Evolutionary conservation across 2,113 vertebrate genomes (phyloP).

Genomic region (Serinus canaria): DNA sequence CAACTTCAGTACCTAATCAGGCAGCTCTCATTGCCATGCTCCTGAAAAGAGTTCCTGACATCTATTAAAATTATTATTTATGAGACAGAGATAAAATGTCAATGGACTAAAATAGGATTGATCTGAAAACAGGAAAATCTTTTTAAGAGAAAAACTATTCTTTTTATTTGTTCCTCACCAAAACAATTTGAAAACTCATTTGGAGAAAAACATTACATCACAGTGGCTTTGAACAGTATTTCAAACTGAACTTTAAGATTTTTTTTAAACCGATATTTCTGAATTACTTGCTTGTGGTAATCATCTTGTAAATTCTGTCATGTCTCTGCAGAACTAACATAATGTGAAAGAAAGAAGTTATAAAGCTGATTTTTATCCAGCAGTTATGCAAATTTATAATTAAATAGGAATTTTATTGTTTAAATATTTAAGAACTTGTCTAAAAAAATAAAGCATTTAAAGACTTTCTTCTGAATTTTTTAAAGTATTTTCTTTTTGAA

Average conservation of each 20-base stretch:
- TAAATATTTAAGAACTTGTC: conserved; percentile 61
- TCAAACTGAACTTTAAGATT: not conserved
- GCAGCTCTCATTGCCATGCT: not conserved
- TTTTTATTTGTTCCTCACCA: not conserved
- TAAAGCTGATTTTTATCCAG: not conserved
- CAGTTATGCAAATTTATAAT: conserved; percentile 4
- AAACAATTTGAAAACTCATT: not conserved
- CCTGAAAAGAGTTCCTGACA: not conserved
- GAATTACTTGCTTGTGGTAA: not conserved
- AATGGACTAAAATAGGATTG: not conserved
- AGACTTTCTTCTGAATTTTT: not conserved
- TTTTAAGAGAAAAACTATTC: not conserved
- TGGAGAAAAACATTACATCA: not conserved
- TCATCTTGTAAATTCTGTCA: conserved; percentile 9
- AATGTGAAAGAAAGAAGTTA: not conserved
- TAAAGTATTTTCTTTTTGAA: not conserved
- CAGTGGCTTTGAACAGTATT: not conserved
- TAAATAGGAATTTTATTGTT: conserved; percentile 25
- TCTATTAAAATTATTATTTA: not conserved
- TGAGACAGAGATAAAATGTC: not conserved
- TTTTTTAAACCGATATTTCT: conserved; percentile 25
- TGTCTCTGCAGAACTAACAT: not conserved
- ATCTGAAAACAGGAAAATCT: not conserved
- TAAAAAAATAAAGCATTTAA: conserved; percentile 57
- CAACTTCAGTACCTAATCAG: not conserved